A percentile compares a stretch with the other conserved stretches of the same genome.
Evolutionary conservation across 2,888 invertebrate genomes (phyloP).

Genomic region (Caradrina kadenii): DNA sequence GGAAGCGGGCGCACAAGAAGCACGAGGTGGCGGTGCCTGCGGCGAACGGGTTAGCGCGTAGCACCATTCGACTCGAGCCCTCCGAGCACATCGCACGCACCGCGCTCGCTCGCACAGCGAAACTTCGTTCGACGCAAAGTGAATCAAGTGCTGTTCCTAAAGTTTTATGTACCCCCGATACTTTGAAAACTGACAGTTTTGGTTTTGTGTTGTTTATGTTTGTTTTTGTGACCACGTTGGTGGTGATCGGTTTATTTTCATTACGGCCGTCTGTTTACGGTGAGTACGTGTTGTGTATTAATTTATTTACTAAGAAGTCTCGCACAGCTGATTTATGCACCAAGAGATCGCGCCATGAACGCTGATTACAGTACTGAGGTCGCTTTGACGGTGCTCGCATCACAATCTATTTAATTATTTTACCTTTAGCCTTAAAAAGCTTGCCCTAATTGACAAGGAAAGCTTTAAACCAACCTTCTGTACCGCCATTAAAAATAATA

Average conservation of each 20-base stretch:
- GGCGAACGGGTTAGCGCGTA: slow-evolving; percentile 37
- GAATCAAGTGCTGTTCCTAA: slow-evolving; percentile 83
- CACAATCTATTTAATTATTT: slow-evolving; percentile 77
- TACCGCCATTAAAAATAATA: slow-evolving; percentile 48
- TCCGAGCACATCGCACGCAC: slow-evolving; percentile 78
- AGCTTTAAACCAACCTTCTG: slow-evolving; percentile 65
- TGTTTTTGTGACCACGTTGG: slow-evolving; percentile 86
- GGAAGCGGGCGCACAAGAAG: slow-evolving; percentile 60
- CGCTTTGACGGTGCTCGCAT: slow-evolving; percentile 73
- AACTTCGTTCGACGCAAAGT: slow-evolving; percentile 83
- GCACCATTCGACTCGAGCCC: slow-evolving; percentile 81
- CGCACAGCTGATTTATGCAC: slow-evolving; percentile 85
- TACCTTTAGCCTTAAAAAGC: slow-evolving; percentile 65
- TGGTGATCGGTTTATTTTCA: slow-evolving; percentile 85
- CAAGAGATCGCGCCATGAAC: slow-evolving; percentile 80
- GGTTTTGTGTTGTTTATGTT: slow-evolving; percentile 86
- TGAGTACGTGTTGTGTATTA: slow-evolving; percentile 85
- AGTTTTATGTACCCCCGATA: slow-evolving; percentile 69
- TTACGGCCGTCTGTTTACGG: slow-evolving; percentile 85
- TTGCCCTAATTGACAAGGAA: slow-evolving; percentile 56
- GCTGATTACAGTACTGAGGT: slow-evolving; percentile 84
- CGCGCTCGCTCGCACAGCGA: slow-evolving; percentile 74
- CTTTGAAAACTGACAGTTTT: slow-evolving; percentile 81
- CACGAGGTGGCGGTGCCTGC: slow-evolving; percentile 53
- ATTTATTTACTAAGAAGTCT: slow-evolving; percentile 80